phyloP scores from a whole-genome alignment of 1,140 invertebrate species.

The Drosophila lacteicornis region DNA sequence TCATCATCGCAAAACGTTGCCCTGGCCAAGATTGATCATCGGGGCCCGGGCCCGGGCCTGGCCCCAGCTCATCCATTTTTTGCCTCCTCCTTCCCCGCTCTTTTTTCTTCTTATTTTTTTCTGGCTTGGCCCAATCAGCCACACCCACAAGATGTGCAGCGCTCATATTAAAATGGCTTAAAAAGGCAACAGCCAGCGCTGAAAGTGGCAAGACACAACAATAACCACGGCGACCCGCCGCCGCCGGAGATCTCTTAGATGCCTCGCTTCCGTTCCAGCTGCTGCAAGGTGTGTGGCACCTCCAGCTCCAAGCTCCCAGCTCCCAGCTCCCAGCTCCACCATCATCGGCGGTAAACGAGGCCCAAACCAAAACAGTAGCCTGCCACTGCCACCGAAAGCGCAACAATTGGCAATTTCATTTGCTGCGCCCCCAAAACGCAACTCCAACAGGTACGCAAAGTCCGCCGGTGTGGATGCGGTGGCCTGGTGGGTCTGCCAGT shows the following conservation, averaged over 20 bases:
- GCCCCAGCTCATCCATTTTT: slow-evolving; percentile 69
- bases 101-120: slow-evolving; percentile 7
- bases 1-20: slow-evolving; percentile 55
- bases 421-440: slow-evolving; percentile 73
- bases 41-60: slow-evolving; percentile 23
- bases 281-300: slow-evolving; percentile 77
- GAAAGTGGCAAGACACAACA: slow-evolving; percentile 62
- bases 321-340: slow-evolving; percentile 21
- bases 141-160: slow-evolving; percentile 73
- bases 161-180: slow-evolving; percentile 67
- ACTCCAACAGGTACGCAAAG: slow-evolving; percentile 69
- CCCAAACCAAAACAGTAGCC: slow-evolving; percentile 57
- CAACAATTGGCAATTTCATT: slow-evolving; percentile 81
- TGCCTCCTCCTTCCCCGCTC: not conserved
- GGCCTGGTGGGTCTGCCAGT: not conserved
- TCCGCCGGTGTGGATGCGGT: slow-evolving; percentile 20
- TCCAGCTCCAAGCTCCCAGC: slow-evolving; percentile 22
- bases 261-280: slow-evolving; percentile 68
- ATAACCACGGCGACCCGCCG: slow-evolving; percentile 34
- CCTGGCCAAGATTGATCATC: slow-evolving; percentile 76
- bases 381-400: slow-evolving; percentile 60
- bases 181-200: slow-evolving; percentile 50
- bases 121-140: slow-evolving; percentile 66
- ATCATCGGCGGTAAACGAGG: slow-evolving; percentile 47
- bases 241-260: slow-evolving; percentile 32